phyloP scores from a whole-genome alignment of 2,888 invertebrate species.

The Cerastis leucographa region DNA sequence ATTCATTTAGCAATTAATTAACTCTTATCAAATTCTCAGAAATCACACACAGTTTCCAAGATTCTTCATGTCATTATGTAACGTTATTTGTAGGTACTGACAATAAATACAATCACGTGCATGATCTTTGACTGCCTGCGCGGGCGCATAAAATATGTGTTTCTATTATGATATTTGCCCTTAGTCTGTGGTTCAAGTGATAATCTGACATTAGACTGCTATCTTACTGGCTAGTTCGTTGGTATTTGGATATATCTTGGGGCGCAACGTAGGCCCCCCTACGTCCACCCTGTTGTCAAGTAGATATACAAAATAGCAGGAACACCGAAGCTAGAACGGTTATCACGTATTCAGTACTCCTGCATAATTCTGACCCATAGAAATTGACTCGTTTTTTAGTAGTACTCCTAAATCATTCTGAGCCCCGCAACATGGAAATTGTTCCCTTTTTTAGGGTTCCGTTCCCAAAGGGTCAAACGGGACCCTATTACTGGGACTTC shows the following conservation, averaged over 20 bases:
- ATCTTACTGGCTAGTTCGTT: background rate
- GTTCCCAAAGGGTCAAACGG: no score
- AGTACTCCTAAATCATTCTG: no score
- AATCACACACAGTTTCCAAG: constrained; percentile 1
- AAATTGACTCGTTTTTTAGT: no score
- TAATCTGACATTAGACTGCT: constrained; percentile 16
- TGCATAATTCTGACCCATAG: no score
- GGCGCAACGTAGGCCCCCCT: no score
- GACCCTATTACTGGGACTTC: no score
- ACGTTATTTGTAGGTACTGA: background rate
- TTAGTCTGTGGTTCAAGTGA: constrained; percentile 41
- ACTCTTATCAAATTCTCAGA: background rate
- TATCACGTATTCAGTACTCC: no score
- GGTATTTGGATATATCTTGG: background rate
- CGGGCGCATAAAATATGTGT: constrained; percentile 32
- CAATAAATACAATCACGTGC: constrained; percentile 26
- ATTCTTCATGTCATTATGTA: constrained; percentile 9
- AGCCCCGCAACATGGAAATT: no score
- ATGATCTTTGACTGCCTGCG: constrained; percentile 42
- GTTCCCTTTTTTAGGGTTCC: no score
- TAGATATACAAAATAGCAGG: background rate
- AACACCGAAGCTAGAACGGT: background rate
- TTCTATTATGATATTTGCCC: constrained; percentile 19
- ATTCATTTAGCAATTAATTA: background rate
- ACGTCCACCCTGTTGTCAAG: background rate